These are phyloP conservation scores for Gambusia affinis DNA, from an alignment of 2,113 vertebrate species.

Conservation along the genomic window DNA sequence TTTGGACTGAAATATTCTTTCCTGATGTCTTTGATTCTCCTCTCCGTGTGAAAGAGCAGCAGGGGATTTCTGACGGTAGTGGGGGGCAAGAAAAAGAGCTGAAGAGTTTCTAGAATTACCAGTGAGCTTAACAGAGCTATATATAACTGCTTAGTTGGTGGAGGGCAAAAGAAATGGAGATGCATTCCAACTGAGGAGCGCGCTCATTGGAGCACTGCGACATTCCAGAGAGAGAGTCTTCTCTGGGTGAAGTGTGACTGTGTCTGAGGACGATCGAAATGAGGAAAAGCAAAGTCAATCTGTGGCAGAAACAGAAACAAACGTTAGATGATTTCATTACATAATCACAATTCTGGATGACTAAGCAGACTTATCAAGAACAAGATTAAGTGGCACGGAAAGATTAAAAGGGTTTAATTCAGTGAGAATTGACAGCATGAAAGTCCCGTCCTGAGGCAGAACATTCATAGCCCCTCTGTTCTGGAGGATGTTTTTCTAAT, in stretches of 20 bases:
- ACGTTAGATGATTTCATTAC: too few species aligned
- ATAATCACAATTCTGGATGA: too few species aligned
- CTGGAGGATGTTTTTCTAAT: too few species aligned
- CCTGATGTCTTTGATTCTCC: conserved; percentile 36
- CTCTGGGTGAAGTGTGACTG: background rate
- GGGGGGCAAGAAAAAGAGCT: conserved; percentile 4
- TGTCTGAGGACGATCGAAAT: background rate
- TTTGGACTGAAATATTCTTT: background rate
- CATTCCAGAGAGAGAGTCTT: conserved; percentile 19
- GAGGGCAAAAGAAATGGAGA: conserved; percentile 47
- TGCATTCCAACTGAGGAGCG: conserved; percentile 47
- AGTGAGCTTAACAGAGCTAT: conserved; percentile 63
- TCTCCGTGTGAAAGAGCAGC: conserved; percentile 9
- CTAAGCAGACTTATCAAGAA: too few species aligned
- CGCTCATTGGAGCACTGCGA: conserved; percentile 13
- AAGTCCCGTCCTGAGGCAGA: too few species aligned
- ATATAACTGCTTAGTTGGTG: conserved; percentile 57
- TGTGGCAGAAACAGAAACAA: too few species aligned
- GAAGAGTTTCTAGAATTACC: conserved; percentile 59
- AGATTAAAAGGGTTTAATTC: too few species aligned
- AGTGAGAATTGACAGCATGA: too few species aligned
- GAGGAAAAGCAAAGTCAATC: background rate
- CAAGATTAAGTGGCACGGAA: too few species aligned
- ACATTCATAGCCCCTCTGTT: too few species aligned
- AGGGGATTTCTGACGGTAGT: conserved; percentile 15